phyloP scores from a whole-genome alignment of 2,888 invertebrate genomes.

The Coelogynopora nodosa region DNA sequence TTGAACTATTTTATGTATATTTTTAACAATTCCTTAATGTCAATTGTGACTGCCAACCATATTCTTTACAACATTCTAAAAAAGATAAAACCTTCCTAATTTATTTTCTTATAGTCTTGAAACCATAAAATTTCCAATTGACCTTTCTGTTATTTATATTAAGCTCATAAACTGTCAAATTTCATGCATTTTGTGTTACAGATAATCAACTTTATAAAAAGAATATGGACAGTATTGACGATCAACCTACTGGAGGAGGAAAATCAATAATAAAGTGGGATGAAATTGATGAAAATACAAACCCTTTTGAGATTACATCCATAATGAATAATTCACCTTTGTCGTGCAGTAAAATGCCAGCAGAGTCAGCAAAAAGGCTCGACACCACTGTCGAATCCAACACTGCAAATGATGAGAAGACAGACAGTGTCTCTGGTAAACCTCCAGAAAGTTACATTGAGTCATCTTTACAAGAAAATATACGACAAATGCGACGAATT shows the following conservation, averaged over 20 bases:
- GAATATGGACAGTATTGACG: not conserved
- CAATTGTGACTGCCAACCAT: too few relatives aligned
- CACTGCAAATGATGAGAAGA: not conserved
- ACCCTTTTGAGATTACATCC: conserved; percentile 5
- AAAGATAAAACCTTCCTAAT: too few relatives aligned
- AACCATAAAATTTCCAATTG: too few relatives aligned
- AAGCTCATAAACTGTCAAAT: too few relatives aligned
- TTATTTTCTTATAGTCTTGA: too few relatives aligned
- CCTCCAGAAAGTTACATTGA: not conserved
- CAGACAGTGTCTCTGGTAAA: not conserved
- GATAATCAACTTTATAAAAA: too few relatives aligned
- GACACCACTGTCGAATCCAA: not conserved
- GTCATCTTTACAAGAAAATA: not conserved
- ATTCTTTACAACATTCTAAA: too few relatives aligned
- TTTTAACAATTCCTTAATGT: too few relatives aligned
- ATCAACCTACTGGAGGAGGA: not conserved
- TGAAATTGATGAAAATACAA: not conserved
- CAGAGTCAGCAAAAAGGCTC: too few relatives aligned
- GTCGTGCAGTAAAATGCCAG: not conserved
- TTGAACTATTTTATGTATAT: too few relatives aligned
- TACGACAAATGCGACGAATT: not conserved
- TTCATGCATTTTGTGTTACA: too few relatives aligned
- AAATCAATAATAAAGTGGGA: not conserved
- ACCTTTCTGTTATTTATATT: too few relatives aligned
- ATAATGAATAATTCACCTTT: not conserved